Conservation (phyloP, 2,113 vertebrate genomes). For the Semicossyphus pulcher region DNA sequence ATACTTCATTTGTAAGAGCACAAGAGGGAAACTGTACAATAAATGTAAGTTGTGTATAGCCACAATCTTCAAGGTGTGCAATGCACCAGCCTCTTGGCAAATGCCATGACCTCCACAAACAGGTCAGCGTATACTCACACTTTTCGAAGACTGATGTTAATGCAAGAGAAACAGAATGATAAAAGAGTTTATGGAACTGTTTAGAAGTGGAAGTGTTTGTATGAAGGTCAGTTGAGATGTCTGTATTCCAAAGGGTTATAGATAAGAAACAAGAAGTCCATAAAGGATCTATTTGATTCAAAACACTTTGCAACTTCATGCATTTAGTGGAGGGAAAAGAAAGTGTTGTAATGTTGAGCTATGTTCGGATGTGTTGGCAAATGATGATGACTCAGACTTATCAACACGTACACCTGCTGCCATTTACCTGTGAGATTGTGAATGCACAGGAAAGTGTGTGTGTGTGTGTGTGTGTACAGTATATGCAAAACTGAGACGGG, state of each 20-base stretch:
- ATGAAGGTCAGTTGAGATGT: no score
- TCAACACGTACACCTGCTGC: slow-evolving; percentile 8
- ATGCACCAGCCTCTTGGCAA: no score
- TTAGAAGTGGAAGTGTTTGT: no score
- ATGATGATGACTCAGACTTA: slow-evolving; percentile 11
- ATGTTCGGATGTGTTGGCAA: neutral
- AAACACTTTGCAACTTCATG: no score
- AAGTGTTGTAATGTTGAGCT: neutral
- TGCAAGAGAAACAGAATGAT: neutral
- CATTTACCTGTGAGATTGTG: neutral
- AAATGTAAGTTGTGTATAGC: no score
- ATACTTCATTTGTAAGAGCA: no score
- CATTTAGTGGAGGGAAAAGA: neutral
- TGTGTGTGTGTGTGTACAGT: neutral
- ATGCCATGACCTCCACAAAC: neutral
- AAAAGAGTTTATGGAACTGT: neutral
- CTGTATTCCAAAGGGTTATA: no score
- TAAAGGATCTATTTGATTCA: neutral
- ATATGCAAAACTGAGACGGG: no score
- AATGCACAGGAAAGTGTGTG: neutral
- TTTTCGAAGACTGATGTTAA: neutral
- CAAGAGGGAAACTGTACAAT: no score
- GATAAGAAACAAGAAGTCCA: neutral
- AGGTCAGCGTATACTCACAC: neutral
- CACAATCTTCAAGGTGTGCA: neutral